A percentile compares a stretch with the other conserved stretches of the same genome.
Conservation (phyloP, 2,113 vertebrate species). For the Leucoraja erinaceus region DNA sequence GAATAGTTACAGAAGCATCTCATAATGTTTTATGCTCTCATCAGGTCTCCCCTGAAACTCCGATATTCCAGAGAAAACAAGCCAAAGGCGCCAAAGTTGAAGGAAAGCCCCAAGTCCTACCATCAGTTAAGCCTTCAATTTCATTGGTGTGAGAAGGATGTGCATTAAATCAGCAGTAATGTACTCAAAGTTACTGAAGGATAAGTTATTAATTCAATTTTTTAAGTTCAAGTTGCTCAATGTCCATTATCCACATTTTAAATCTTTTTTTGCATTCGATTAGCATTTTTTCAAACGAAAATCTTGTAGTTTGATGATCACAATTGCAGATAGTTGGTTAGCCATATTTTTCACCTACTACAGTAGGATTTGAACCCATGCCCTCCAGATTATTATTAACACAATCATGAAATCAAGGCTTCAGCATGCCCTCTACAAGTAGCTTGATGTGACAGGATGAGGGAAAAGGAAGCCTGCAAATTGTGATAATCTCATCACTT, state of each 20-base stretch:
- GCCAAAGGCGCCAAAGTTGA: not conserved
- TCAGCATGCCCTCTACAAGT: not conserved
- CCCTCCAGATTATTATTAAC: too few species aligned
- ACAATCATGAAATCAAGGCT: not conserved
- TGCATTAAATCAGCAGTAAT: not conserved
- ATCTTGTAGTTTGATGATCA: too few species aligned
- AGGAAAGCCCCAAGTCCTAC: too few species aligned
- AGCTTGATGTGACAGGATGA: not conserved
- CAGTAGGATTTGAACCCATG: too few species aligned
- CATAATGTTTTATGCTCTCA: too few species aligned
- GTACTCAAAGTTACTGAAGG: not conserved
- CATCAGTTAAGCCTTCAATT: not conserved
- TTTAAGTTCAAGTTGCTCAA: not conserved
- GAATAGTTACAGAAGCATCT: too few species aligned
- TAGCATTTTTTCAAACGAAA: too few species aligned
- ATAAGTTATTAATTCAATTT: not conserved
- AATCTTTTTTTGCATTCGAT: not conserved
- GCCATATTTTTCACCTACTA: too few species aligned
- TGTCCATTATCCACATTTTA: not conserved
- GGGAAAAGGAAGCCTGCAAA: not conserved
- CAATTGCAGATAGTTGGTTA: too few species aligned
- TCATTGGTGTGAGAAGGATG: too few species aligned
- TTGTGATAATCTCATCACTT: not conserved
- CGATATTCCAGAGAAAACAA: not conserved
- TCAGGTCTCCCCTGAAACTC: too few species aligned